phyloP scores from a whole-genome alignment of 2,888 invertebrate species.

The Plebejus anna region DNA sequence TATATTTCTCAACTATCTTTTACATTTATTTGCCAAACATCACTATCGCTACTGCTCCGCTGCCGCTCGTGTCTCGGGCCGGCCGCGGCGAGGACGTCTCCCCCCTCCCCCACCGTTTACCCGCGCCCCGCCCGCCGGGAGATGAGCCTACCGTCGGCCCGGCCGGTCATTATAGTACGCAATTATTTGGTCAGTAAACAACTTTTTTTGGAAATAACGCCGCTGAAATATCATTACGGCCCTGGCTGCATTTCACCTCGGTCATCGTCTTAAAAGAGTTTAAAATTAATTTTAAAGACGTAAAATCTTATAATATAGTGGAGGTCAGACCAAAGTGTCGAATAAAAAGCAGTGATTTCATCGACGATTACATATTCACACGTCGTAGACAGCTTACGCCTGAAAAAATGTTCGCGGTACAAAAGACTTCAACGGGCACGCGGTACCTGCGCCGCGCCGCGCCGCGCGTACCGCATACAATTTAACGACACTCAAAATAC shows the following conservation, averaged over 20 bases:
- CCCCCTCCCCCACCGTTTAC: neutral
- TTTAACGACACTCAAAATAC: constrained; percentile 3
- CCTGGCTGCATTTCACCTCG: constrained; percentile 49
- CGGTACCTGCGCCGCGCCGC: constrained; percentile 34
- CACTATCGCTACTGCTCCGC: constrained; percentile 40
- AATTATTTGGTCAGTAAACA: constrained; percentile 70
- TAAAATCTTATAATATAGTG: neutral
- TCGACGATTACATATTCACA: neutral
- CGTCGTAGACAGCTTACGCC: neutral
- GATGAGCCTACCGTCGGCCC: constrained; percentile 65
- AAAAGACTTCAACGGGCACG: constrained; percentile 74
- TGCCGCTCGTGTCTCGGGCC: constrained; percentile 41
- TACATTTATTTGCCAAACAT: too few species aligned
- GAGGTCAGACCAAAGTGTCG: neutral
- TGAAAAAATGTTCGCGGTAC: constrained; percentile 27
- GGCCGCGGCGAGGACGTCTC: constrained; percentile 36
- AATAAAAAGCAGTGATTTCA: neutral
- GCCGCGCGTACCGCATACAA: neutral
- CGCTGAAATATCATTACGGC: constrained; percentile 46
- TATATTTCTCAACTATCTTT: too few species aligned
- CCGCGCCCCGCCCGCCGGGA: constrained; percentile 51
- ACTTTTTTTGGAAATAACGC: constrained; percentile 64
- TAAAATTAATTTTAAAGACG: neutral
- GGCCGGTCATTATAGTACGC: constrained; percentile 72
- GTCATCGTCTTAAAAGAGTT: constrained; percentile 38